A percentile compares a stretch with the other conserved stretches of the same genome.
phyloP scores from a whole-genome alignment of 2,113 vertebrate species.

The Recurvirostra avosetta region DNA sequence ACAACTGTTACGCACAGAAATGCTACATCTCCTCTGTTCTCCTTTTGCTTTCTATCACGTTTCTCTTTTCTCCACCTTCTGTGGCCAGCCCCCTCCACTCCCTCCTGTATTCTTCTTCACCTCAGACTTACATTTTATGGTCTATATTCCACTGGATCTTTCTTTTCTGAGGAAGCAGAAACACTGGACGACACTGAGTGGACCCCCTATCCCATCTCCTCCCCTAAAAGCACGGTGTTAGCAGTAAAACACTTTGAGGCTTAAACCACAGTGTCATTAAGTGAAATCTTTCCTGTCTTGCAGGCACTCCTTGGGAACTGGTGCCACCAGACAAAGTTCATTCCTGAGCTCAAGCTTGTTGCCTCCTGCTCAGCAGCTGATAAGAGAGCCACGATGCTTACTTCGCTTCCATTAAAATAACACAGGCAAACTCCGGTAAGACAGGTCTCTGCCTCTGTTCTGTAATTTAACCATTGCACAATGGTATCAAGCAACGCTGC shows the following conservation, averaged over 20 bases:
- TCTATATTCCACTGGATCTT: not conserved
- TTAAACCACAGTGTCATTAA: not conserved
- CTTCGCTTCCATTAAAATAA: not conserved
- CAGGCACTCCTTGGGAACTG: constrained; percentile 52
- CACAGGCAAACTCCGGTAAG: constrained; percentile 1
- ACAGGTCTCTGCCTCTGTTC: not conserved
- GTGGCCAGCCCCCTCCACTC: not conserved
- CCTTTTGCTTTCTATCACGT: not conserved
- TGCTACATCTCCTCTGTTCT: accelerated
- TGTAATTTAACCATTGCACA: not conserved
- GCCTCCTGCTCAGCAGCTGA: constrained; percentile 53
- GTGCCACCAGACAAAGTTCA: constrained; percentile 60
- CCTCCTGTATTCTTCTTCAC: not conserved
- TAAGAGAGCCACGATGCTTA: constrained; percentile 14
- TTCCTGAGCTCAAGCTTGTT: constrained; percentile 45
- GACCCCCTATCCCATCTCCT: not conserved
- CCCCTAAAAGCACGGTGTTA: accelerated
- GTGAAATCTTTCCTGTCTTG: not conserved
- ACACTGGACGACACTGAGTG: accelerated
- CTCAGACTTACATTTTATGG: not conserved
- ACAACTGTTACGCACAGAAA: accelerated
- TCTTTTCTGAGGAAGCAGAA: not conserved
- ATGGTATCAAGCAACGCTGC: not conserved
- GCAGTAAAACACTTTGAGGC: not conserved
- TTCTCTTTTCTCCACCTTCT: not conserved